A percentile compares a stretch with the other conserved stretches of the same genome.
Evolutionary conservation across 2,888 invertebrate genomes (phyloP).

Genomic region (Rotaria socialis): DNA sequence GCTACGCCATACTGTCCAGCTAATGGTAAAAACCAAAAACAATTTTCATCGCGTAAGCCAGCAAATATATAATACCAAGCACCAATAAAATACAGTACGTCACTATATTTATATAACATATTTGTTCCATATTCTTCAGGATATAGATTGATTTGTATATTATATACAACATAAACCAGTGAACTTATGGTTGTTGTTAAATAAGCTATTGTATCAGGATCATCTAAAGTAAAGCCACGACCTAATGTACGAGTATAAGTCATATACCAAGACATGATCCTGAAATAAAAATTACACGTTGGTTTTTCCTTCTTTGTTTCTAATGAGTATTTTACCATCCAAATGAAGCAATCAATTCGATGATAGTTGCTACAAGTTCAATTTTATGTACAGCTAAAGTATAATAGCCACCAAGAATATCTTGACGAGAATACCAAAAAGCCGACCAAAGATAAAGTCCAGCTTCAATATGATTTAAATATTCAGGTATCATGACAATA

Average conservation of each 20-base stretch:
- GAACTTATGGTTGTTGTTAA: not conserved
- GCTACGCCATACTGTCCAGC: conserved; percentile 30
- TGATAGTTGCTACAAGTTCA: not conserved
- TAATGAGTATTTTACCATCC: not conserved
- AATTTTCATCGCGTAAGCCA: conserved; percentile 2
- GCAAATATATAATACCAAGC: conserved; percentile 26
- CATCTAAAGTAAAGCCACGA: conserved; percentile 26
- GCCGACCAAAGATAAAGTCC: conserved; percentile 18
- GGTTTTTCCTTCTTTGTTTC: not conserved
- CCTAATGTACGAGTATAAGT: conserved; percentile 28
- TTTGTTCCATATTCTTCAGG: not conserved
- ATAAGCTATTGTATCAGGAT: conserved; percentile 19
- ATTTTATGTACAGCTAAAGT: conserved; percentile 33
- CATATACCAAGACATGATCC: conserved; percentile 14
- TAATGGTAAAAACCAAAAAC: conserved; percentile 34
- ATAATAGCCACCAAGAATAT: not conserved
- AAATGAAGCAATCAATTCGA: conserved; percentile 25
- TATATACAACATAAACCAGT: not conserved
- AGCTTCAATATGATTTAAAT: conserved; percentile 38
- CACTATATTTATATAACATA: not conserved
- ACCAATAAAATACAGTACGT: conserved; percentile 28
- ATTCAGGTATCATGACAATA: conserved; percentile 8
- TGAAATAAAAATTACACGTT: not conserved
- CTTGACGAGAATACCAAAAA: not conserved
- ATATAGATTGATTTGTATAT: not conserved